phyloP scores from a whole-genome alignment of 1,140 invertebrate genomes.

The Oryzaephilus surinamensis region DNA sequence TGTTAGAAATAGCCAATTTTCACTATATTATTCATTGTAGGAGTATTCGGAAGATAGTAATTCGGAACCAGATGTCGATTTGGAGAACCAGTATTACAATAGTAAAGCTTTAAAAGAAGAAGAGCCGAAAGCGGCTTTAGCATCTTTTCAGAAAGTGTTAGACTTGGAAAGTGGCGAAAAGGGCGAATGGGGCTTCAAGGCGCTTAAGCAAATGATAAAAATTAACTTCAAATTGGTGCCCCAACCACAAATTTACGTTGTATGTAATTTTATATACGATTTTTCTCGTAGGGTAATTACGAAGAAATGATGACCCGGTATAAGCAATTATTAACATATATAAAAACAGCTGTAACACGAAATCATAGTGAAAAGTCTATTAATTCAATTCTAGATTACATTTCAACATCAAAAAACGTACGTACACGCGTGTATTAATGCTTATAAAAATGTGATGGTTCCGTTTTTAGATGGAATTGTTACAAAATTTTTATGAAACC shows the following conservation, averaged over 20 bases:
- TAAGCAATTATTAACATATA: constrained; percentile 93
- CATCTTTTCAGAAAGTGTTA: constrained; percentile 93
- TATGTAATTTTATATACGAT: constrained; percentile 2
- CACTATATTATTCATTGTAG: constrained; percentile 40
- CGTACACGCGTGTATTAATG: too few relatives aligned
- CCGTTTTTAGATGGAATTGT: constrained; percentile 80
- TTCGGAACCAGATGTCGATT: constrained; percentile 96
- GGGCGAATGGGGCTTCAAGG: constrained; percentile 99
- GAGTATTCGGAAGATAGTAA: constrained; percentile 94
- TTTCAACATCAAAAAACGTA: constrained; percentile 98
- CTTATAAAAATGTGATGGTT: not conserved
- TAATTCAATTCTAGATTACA: constrained; percentile 98
- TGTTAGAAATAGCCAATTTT: not conserved
- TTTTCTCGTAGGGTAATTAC: constrained; percentile 73
- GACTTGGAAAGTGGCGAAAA: constrained; percentile 95
- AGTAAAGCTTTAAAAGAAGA: constrained; percentile 98
- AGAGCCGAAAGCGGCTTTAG: constrained; percentile 81
- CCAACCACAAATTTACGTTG: constrained; percentile 8
- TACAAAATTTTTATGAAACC: constrained; percentile 99
- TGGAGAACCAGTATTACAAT: constrained; percentile 99
- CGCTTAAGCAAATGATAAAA: constrained; percentile 99
- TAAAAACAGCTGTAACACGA: constrained; percentile 96
- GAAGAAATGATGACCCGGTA: constrained; percentile 96
- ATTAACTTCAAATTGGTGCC: constrained; percentile 96
- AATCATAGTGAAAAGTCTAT: constrained; percentile 99